These are phyloP conservation scores for Eucera pruinosa DNA, from an alignment of 2,888 invertebrate genomes.

Conservation along the genomic window DNA sequence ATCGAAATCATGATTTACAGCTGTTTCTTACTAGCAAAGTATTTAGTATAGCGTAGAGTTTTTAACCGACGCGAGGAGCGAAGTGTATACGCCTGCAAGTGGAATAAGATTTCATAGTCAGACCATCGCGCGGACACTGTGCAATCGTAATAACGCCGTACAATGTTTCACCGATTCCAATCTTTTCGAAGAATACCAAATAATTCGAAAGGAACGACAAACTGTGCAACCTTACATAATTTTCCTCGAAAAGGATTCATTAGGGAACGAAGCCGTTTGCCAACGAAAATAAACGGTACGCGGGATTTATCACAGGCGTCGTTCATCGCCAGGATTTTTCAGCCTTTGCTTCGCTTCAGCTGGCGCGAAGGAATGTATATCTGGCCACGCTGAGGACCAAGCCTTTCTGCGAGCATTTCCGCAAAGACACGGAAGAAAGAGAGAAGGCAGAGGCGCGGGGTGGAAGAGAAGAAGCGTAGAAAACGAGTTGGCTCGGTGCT, in stretches of 20 bases:
- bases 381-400: slow-evolving; percentile 39
- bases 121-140: not conserved
- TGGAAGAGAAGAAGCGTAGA: slow-evolving; percentile 71
- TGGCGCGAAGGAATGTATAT: slow-evolving; percentile 64
- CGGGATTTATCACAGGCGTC: slow-evolving; percentile 35
- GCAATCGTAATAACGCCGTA: no score
- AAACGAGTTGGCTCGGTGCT: slow-evolving; percentile 76
- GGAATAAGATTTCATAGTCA: not conserved
- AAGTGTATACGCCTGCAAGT: no score
- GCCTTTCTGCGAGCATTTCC: slow-evolving; percentile 45
- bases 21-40: not conserved
- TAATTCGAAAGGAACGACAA: not conserved
- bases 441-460: slow-evolving; percentile 43
- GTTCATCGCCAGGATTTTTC: slow-evolving; percentile 46
- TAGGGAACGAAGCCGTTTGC: slow-evolving; percentile 32
- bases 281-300: slow-evolving; percentile 23
- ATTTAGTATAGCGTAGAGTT: no score
- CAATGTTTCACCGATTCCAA: not conserved
- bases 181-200: not conserved
- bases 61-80: no score
- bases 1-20: not conserved
- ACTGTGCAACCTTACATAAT: not conserved
- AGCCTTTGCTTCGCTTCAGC: slow-evolving; percentile 20
- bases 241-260: slow-evolving; percentile 26
- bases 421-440: slow-evolving; percentile 32